Percentiles rank a stretch among this genome's conserved stretches.
Evolutionary conservation across 2,113 vertebrate genomes (phyloP).

Genomic region (Brachypteracias leptosomus): DNA sequence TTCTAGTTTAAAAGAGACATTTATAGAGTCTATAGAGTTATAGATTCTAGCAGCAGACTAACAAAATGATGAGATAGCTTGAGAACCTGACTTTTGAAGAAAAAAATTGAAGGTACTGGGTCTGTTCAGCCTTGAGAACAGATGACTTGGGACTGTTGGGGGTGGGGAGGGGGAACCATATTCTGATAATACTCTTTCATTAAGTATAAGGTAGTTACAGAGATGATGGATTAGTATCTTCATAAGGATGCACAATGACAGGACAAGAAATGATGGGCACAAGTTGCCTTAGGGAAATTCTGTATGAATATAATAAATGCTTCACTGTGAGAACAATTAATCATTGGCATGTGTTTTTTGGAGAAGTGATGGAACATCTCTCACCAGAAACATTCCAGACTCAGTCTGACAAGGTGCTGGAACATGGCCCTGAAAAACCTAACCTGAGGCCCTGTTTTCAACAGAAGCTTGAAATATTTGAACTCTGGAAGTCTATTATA

Average conservation of each 20-base stretch:
- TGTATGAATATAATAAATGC: background rate
- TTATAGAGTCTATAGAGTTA: background rate
- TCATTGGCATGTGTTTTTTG: background rate
- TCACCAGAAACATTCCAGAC: background rate
- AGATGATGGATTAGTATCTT: background rate
- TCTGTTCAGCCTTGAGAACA: background rate
- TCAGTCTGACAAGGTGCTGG: background rate
- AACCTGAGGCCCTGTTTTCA: background rate
- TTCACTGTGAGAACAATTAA: background rate
- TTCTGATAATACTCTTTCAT: background rate
- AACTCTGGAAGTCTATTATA: background rate
- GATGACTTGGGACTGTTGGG: background rate
- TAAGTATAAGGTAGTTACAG: background rate
- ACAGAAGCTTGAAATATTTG: background rate
- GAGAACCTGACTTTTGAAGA: background rate
- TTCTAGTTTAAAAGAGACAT: background rate
- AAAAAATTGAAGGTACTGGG: background rate
- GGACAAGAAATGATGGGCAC: background rate
- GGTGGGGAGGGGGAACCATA: background rate
- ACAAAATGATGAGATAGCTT: background rate
- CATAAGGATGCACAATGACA: background rate
- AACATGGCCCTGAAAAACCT: background rate
- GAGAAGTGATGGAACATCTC: background rate
- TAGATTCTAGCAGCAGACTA: background rate
- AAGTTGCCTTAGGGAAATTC: background rate